These are phyloP conservation scores for Ctenopoma multispine DNA, from an alignment of 2,797 vertebrate species.

Conservation along the genomic window DNA sequence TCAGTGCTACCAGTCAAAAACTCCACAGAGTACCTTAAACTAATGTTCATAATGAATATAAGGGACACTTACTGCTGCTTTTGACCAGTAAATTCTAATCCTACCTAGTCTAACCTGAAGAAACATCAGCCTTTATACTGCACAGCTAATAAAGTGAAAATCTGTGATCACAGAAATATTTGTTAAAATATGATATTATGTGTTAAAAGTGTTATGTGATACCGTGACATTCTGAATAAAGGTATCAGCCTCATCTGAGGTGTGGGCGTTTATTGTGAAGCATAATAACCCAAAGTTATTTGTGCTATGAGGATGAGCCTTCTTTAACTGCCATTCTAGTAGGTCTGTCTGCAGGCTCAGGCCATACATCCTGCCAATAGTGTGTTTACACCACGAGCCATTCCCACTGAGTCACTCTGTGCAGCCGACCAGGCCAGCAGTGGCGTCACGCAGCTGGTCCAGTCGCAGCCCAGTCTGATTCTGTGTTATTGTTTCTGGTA, in stretches of 20 bases:
- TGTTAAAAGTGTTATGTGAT: conserved; percentile 19
- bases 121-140: too few species aligned
- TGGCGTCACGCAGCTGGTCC: conserved; percentile 64
- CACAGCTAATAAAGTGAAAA: background rate
- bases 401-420: conserved; percentile 37
- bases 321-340: conserved; percentile 47
- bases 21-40: background rate
- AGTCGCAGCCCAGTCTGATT: conserved; percentile 27
- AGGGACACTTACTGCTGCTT: too few species aligned
- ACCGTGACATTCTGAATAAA: conserved; percentile 13
- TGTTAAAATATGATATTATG: too few species aligned
- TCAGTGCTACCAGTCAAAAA: background rate
- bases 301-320: conserved; percentile 58
- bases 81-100: too few species aligned
- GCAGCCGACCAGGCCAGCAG: conserved; percentile 41
- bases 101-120: too few species aligned
- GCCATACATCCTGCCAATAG: conserved; percentile 45
- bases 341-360: conserved; percentile 45
- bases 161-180: conserved; percentile 15
- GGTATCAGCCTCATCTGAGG: conserved; percentile 24
- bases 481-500: conserved; percentile 77
- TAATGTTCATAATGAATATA: too few species aligned
- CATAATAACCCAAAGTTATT: conserved; percentile 53
- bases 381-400: conserved; percentile 65
- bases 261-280: conserved; percentile 48